These are phyloP conservation scores for Bombus superbus DNA, from an alignment of 1,140 invertebrate species.

Conservation along the genomic window DNA sequence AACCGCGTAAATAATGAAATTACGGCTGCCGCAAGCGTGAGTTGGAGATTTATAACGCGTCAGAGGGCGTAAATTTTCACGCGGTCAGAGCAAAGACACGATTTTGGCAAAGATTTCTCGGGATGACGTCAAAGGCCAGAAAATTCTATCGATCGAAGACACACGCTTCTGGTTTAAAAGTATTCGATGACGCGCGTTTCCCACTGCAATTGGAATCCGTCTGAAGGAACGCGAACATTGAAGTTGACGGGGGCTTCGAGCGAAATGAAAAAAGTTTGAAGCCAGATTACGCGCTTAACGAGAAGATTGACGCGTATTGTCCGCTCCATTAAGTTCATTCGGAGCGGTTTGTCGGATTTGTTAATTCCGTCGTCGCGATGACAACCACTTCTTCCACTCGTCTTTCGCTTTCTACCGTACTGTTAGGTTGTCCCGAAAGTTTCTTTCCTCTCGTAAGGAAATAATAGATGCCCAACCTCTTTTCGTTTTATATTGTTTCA, in stretches of 20 bases:
- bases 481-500: too few species aligned
- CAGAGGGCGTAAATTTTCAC: constrained; percentile 30
- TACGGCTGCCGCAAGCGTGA: background rate
- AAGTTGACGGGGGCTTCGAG: constrained; percentile 14
- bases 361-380: constrained; percentile 45
- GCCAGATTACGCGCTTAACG: constrained; percentile 58
- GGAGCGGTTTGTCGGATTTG: constrained; percentile 52
- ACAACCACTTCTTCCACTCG: background rate
- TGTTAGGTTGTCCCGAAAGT: too few species aligned
- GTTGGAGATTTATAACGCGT: background rate
- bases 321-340: constrained; percentile 45
- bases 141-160: background rate
- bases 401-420: background rate
- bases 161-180: too few species aligned
- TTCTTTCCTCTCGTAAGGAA: too few species aligned
- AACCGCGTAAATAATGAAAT: constrained; percentile 1
- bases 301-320: constrained; percentile 63
- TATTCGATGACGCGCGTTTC: too few species aligned
- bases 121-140: constrained; percentile 42
- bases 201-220: background rate
- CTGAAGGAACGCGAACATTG: background rate
- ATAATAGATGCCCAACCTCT: too few species aligned
- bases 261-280: constrained; percentile 60
- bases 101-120: constrained; percentile 24
- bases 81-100: constrained; percentile 29